A percentile compares a stretch with the other conserved stretches of the same genome.
Conservation (phyloP, 1,140 invertebrate genomes). For the Leptinotarsa lineolata region DNA sequence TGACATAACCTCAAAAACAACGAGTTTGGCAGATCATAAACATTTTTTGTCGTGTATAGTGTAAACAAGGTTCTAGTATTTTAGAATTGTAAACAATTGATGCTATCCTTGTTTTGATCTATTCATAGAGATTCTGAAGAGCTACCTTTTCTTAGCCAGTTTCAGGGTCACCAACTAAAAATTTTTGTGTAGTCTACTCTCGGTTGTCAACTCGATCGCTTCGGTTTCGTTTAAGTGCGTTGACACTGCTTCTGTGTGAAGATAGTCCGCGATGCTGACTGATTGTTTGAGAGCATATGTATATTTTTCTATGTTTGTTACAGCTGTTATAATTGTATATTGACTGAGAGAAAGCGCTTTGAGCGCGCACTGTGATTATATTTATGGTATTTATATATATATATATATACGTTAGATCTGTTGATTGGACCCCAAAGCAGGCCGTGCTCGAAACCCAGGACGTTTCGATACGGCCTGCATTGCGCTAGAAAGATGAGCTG, state of each 20-base stretch:
- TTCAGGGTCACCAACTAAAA: no score
- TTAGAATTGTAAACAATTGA: no score
- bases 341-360: constrained; percentile 51
- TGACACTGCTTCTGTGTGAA: constrained; percentile 49
- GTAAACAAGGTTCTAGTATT: no score
- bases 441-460: neutral
- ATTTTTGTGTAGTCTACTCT: no score
- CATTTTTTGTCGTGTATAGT: no score
- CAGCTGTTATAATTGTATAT: constrained; percentile 57
- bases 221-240: neutral
- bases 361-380: constrained; percentile 55
- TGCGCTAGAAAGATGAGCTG: neutral
- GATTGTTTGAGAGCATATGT: constrained; percentile 56
- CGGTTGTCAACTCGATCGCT: no score
- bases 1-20: no score
- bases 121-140: no score
- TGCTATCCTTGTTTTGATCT: no score
- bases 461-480: constrained; percentile 13
- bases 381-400: constrained; percentile 57
- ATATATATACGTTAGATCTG: constrained; percentile 54
- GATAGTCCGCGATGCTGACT: constrained; percentile 46
- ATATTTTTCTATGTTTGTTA: constrained; percentile 59
- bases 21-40: no score
- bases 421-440: constrained; percentile 36
- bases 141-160: no score